Evolutionary conservation across 30 jellyfish, hydroid and myxozoan species (phyloP).

Genomic region (Sanderia malayensis): DNA sequence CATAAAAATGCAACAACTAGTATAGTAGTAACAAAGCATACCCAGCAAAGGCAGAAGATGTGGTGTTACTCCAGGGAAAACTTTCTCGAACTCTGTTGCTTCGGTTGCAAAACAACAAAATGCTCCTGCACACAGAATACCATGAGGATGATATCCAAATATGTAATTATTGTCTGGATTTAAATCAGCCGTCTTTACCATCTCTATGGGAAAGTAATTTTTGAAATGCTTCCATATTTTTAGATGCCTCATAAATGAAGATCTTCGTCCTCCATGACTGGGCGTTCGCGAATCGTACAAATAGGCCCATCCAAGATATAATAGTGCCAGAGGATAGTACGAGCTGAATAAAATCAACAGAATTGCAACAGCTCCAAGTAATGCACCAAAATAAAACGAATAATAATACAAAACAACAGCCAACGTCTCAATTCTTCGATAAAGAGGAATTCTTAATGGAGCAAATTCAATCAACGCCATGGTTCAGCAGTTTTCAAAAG

Average conservation of each 20-base stretch:
- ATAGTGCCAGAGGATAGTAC: conserved; percentile 75
- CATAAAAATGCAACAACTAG: too few relatives aligned
- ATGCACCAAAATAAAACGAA: conserved; percentile 88
- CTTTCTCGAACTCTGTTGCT: conserved; percentile 64
- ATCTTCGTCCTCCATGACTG: conserved; percentile 83
- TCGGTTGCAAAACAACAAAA: conserved; percentile 78
- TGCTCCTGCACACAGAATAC: conserved; percentile 83
- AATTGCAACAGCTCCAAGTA: conserved; percentile 47
- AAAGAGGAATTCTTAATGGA: conserved; percentile 80
- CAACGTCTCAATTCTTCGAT: conserved; percentile 64
- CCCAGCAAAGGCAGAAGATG: conserved; percentile 79
- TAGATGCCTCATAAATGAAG: conserved; percentile 65
- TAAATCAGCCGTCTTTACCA: conserved; percentile 70
- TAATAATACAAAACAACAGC: conserved; percentile 79
- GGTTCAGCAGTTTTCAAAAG: too few relatives aligned
- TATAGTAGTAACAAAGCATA: too few relatives aligned
- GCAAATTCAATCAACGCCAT: conserved; percentile 88
- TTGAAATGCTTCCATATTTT: conserved; percentile 70
- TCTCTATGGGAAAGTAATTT: conserved; percentile 65
- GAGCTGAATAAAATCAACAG: conserved; percentile 76
- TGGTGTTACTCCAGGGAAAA: conserved; percentile 77
- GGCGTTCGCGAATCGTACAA: conserved; percentile 80
- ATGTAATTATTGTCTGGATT: conserved; percentile 76
- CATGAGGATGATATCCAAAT: conserved; percentile 90
- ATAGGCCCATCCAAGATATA: conserved; percentile 87